phyloP scores from a whole-genome alignment of 1,140 invertebrate species.

The Drosophila navojoa region DNA sequence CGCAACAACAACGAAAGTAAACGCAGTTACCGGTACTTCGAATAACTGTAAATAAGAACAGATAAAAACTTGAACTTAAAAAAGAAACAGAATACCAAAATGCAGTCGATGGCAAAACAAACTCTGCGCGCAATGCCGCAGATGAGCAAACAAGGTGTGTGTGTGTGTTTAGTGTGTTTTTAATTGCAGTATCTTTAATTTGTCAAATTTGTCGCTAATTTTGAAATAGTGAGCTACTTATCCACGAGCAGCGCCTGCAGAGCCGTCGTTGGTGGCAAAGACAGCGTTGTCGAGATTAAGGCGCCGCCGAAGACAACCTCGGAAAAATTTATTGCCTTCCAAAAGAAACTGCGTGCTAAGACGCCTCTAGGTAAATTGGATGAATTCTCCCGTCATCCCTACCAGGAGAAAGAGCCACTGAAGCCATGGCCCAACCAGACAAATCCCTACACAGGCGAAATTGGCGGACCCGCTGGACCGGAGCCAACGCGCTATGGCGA shows the following conservation, averaged over 20 bases:
- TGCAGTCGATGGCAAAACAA: constrained; percentile 72
- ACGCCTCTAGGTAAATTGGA: constrained; percentile 87
- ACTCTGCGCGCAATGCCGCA: constrained; percentile 57
- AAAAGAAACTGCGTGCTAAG: constrained; percentile 87
- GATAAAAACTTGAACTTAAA: constrained; percentile 10
- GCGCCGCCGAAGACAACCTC: constrained; percentile 58
- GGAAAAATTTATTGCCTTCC: constrained; percentile 85
- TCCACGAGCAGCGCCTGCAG: constrained; percentile 55
- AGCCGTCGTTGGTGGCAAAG: constrained; percentile 34
- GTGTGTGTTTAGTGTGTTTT: constrained; percentile 25
- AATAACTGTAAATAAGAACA: constrained; percentile 18
- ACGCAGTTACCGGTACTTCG: constrained; percentile 24
- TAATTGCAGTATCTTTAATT: constrained; percentile 6
- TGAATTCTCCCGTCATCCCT: constrained; percentile 89
- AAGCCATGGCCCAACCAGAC: constrained; percentile 93
- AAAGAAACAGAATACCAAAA: constrained; percentile 32
- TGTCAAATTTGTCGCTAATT: constrained; percentile 14
- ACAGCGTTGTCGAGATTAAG: constrained; percentile 62
- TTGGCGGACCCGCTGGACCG: constrained; percentile 96
- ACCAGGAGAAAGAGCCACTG: constrained; percentile 93
- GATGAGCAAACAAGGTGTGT: constrained; percentile 73
- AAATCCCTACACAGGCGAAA: constrained; percentile 93
- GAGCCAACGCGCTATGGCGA: constrained; percentile 99
- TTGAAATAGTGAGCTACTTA: constrained; percentile 52
- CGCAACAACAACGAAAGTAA: constrained; percentile 19